Percentiles rank a stretch among this genome's conserved stretches.
Conservation (phyloP, 1,140 invertebrate genomes). For the Drosophila sucinea region DNA sequence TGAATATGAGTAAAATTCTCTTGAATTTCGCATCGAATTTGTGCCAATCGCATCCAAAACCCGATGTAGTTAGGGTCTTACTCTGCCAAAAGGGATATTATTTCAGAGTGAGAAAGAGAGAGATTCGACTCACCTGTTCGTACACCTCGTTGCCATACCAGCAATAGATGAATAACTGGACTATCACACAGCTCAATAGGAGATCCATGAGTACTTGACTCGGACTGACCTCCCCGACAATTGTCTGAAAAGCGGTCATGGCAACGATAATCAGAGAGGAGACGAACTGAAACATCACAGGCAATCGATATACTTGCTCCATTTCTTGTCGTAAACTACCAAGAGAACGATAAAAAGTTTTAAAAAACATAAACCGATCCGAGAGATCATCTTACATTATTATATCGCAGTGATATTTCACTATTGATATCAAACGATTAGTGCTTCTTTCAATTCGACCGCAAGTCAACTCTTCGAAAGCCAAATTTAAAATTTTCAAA, state of each 20-base stretch:
- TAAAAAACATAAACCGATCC: no score
- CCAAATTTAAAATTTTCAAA: constrained; percentile 41
- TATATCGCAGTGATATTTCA: constrained; percentile 15
- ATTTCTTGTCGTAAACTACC: constrained; percentile 34
- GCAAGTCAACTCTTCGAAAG: constrained; percentile 31
- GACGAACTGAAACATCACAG: constrained; percentile 43
- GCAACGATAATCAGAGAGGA: constrained; percentile 44
- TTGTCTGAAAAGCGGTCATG: constrained; percentile 48
- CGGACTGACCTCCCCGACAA: constrained; percentile 15
- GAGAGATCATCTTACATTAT: not conserved
- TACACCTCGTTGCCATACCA: constrained; percentile 51
- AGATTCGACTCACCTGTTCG: constrained; percentile 4
- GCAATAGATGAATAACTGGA: constrained; percentile 48
- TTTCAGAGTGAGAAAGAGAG: not conserved
- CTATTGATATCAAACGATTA: constrained; percentile 3
- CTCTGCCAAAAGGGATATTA: constrained; percentile 34
- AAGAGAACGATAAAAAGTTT: no score
- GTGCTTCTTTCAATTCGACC: not conserved
- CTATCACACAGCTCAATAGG: constrained; percentile 41
- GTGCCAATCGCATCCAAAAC: constrained; percentile 55
- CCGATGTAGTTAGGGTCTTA: constrained; percentile 50
- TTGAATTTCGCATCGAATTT: constrained; percentile 43
- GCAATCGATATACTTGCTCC: constrained; percentile 36
- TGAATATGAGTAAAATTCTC: constrained; percentile 54
- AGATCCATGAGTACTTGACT: constrained; percentile 38